Conservation (phyloP, 2,797 vertebrate genomes). For the Rhodeus uyekii region DNA sequence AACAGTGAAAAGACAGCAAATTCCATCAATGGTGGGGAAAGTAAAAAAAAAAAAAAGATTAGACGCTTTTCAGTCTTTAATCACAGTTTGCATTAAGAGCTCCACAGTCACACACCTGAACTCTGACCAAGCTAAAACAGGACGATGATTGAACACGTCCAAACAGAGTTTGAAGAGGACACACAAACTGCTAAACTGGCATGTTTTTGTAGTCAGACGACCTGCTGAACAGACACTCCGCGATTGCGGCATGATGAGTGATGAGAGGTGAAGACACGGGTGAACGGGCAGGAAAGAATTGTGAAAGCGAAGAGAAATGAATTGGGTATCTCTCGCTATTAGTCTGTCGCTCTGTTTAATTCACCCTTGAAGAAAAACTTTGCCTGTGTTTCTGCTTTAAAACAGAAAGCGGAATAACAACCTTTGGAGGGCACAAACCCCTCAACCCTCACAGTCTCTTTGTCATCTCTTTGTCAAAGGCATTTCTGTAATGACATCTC, state of each 20-base stretch:
- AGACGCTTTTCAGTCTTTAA: not conserved
- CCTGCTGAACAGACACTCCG: slow-evolving; percentile 55
- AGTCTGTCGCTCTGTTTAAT: not conserved
- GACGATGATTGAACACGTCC: slow-evolving; percentile 63
- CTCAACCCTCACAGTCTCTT: not conserved
- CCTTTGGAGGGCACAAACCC: not conserved
- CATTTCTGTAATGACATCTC: not conserved
- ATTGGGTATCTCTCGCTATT: not conserved
- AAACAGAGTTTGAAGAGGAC: slow-evolving; percentile 51
- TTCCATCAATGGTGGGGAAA: too few species aligned
- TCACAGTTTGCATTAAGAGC: slow-evolving; percentile 11
- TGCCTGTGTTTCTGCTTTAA: not conserved
- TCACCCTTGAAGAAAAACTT: not conserved
- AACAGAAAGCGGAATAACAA: not conserved
- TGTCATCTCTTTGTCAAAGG: too few species aligned
- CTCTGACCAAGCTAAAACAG: slow-evolving; percentile 52
- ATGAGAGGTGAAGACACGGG: slow-evolving; percentile 68
- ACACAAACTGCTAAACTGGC: slow-evolving; percentile 69
- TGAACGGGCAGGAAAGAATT: slow-evolving; percentile 45
- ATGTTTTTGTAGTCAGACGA: slow-evolving; percentile 70
- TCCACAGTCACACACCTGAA: slow-evolving; percentile 54
- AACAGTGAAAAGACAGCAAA: too few species aligned
- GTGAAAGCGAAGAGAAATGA: not conserved
- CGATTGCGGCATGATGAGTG: slow-evolving; percentile 67
- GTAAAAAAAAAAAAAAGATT: not conserved